Evolutionary conservation across 2,113 vertebrate genomes (phyloP).

Genomic region (Melospiza georgiana): DNA sequence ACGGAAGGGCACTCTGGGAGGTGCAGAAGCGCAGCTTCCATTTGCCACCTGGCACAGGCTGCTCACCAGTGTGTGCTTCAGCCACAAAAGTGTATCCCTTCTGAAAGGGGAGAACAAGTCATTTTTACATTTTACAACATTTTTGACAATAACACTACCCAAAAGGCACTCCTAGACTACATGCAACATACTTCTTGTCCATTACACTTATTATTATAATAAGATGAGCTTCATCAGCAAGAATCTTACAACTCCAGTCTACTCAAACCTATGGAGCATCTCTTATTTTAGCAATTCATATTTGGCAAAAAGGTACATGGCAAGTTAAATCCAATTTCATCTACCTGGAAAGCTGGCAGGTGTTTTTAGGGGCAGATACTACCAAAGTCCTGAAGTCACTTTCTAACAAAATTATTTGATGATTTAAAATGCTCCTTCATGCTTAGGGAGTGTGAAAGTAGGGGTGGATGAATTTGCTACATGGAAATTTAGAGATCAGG

Average conservation of each 20-base stretch:
- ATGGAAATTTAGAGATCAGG: not conserved
- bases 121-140: not conserved
- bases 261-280: not conserved
- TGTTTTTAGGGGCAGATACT: not conserved
- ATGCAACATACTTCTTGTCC: not conserved
- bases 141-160: not conserved
- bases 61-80: conserved; percentile 76
- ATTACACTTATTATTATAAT: not conserved
- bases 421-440: not conserved
- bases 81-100: conserved; percentile 90
- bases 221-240: not conserved
- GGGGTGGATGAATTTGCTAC: not conserved
- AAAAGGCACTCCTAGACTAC: not conserved
- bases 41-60: conserved; percentile 51
- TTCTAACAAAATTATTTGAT: not conserved
- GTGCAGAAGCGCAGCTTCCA: conserved; percentile 86
- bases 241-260: not conserved
- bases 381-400: not conserved
- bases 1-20: conserved; percentile 76
- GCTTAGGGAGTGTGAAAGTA: not conserved
- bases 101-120: conserved; percentile 62
- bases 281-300: not conserved
- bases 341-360: not conserved
- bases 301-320: not conserved
- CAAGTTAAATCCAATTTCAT: not conserved